These are phyloP conservation scores for Cheirogaleus major DNA, from an alignment of 2,797 vertebrate genomes.

Conservation along the genomic window DNA sequence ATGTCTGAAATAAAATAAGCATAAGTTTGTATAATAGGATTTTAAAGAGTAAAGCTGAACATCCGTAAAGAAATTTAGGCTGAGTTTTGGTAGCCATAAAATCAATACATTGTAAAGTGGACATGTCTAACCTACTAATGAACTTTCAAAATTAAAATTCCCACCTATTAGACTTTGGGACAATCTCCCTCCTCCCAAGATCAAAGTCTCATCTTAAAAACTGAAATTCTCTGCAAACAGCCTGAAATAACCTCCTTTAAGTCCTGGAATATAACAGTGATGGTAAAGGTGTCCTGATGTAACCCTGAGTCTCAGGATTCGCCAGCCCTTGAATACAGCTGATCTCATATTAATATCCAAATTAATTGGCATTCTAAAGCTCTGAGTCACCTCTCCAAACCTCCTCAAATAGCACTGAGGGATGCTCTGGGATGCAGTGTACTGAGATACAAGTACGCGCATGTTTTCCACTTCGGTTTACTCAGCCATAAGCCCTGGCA, in stretches of 20 bases:
- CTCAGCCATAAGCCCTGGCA: background rate
- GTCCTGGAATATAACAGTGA: background rate
- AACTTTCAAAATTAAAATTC: constrained; percentile 11
- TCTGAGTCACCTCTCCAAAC: background rate
- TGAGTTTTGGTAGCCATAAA: background rate
- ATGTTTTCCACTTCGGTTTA: background rate
- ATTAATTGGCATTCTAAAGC: background rate
- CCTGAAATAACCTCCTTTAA: background rate
- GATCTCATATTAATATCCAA: background rate
- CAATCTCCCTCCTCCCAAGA: background rate
- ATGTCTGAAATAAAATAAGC: background rate
- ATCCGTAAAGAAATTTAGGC: background rate
- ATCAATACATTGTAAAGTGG: background rate
- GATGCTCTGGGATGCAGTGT: background rate
- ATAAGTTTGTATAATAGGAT: background rate
- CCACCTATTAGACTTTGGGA: background rate
- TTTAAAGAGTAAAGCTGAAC: background rate
- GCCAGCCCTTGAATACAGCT: background rate
- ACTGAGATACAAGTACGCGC: background rate
- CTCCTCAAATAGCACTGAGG: background rate
- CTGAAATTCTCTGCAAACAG: background rate
- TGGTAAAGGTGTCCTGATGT: background rate
- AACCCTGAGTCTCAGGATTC: background rate
- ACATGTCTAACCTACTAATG: background rate
- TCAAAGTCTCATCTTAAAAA: background rate